phyloP scores from a whole-genome alignment of 2,113 vertebrate genomes.

The Scalopus aquaticus region DNA sequence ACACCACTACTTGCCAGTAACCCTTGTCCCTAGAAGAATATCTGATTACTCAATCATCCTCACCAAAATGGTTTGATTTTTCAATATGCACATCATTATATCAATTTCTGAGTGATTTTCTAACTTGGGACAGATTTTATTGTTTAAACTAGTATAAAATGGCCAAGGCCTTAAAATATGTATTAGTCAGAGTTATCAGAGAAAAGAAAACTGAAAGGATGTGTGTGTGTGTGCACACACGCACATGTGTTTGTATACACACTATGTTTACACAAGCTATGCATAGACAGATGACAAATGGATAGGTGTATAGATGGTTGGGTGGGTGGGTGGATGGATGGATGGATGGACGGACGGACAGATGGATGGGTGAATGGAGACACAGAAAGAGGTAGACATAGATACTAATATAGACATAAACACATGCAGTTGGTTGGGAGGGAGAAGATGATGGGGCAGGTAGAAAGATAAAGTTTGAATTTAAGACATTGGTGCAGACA shows the following conservation, averaged over 20 bases:
- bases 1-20: background rate
- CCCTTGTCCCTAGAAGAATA: background rate
- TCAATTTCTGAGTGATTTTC: background rate
- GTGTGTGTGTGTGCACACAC: too few relatives aligned
- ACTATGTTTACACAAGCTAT: too few relatives aligned
- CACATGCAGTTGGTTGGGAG: too few relatives aligned
- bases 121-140: background rate
- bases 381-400: too few relatives aligned
- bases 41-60: background rate
- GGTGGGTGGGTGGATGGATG: too few relatives aligned
- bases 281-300: too few relatives aligned
- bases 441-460: background rate
- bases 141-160: background rate
- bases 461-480: background rate
- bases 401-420: too few relatives aligned
- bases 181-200: background rate
- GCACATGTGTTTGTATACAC: too few relatives aligned
- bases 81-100: background rate
- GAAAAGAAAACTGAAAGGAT: background rate
- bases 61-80: background rate
- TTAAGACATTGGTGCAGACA: background rate
- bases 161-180: background rate
- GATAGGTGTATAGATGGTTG: too few relatives aligned
- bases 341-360: too few relatives aligned
- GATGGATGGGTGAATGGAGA: too few relatives aligned